phyloP scores from a whole-genome alignment of 1,140 invertebrate species.

The Drosophila pandora region DNA sequence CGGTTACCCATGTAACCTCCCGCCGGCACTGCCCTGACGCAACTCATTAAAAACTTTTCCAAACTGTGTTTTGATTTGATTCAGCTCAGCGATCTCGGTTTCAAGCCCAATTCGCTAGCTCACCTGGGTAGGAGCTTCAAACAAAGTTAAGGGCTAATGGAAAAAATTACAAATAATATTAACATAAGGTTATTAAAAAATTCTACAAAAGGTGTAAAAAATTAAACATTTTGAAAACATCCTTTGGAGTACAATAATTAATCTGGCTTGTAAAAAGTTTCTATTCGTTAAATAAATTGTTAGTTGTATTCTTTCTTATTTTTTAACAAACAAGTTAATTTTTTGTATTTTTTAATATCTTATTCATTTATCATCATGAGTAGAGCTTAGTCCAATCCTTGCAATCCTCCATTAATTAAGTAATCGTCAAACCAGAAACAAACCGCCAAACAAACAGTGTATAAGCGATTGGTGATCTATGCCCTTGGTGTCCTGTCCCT shows the following conservation, averaged over 20 bases:
- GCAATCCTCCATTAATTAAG: conserved; percentile 58
- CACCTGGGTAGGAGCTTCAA: conserved; percentile 1
- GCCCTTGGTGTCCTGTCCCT: neutral
- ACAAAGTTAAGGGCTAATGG: neutral
- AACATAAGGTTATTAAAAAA: neutral
- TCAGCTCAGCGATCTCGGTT: conserved; percentile 21
- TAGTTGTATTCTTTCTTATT: too few relatives aligned
- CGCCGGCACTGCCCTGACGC: conserved; percentile 31
- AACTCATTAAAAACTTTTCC: conserved; percentile 78
- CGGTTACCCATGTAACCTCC: conserved; percentile 1
- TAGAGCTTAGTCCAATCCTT: conserved; percentile 1
- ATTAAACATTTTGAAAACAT: too few relatives aligned
- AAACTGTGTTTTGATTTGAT: conserved; percentile 66
- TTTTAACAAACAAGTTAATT: too few relatives aligned
- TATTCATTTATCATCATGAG: conserved; percentile 9
- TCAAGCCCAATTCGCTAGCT: conserved; percentile 11
- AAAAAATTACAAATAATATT: conserved; percentile 23
- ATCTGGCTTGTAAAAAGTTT: too few relatives aligned
- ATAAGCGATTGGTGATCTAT: conserved; percentile 45
- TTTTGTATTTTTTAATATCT: too few relatives aligned
- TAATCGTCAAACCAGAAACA: conserved; percentile 40
- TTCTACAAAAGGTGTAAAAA: too few relatives aligned
- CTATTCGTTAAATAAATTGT: too few relatives aligned
- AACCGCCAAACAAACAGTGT: conserved; percentile 5
- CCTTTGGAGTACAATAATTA: too few relatives aligned